Percentiles rank a stretch among this genome's conserved stretches.
phyloP scores from a whole-genome alignment of 2,797 vertebrate genomes.

The Enteromius unitaeniatus region DNA sequence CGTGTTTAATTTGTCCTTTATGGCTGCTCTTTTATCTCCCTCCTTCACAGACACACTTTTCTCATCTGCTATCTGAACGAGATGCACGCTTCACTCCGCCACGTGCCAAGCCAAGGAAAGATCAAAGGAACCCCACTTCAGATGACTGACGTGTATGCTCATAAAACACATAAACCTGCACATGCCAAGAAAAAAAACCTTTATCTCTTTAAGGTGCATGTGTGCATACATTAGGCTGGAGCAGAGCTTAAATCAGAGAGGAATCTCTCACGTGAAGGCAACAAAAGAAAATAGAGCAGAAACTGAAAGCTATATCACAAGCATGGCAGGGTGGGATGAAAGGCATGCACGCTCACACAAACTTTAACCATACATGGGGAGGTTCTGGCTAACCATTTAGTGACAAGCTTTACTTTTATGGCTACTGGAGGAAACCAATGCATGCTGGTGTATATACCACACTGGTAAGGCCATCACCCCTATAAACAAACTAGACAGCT shows the following conservation, averaged over 20 bases:
- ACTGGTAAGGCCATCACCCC: neutral
- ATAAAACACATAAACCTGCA: conserved; percentile 49
- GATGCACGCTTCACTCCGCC: conserved; percentile 13
- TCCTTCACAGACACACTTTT: conserved; percentile 12
- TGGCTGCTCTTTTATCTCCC: neutral
- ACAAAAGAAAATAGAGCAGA: conserved; percentile 70
- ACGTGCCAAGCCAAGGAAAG: conserved; percentile 36
- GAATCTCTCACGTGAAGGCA: conserved; percentile 58
- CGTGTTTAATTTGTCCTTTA: conserved; percentile 2
- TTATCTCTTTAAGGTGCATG: conserved; percentile 25
- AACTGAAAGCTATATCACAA: conserved; percentile 68
- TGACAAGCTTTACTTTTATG: conserved; percentile 16
- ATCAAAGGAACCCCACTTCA: conserved; percentile 51
- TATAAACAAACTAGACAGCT: neutral
- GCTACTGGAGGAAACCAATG: neutral
- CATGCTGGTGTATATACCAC: neutral
- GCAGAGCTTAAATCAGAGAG: conserved; percentile 3
- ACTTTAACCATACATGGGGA: conserved; percentile 44
- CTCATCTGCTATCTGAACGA: conserved; percentile 26
- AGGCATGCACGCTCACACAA: conserved; percentile 32
- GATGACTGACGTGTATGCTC: conserved; percentile 40
- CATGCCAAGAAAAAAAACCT: conserved; percentile 40
- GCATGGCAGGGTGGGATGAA: conserved; percentile 48
- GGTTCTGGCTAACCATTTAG: conserved; percentile 28
- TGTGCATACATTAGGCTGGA: conserved; percentile 7